Conservation (phyloP, 2,113 vertebrate species). For the Gallinago undulata region DNA sequence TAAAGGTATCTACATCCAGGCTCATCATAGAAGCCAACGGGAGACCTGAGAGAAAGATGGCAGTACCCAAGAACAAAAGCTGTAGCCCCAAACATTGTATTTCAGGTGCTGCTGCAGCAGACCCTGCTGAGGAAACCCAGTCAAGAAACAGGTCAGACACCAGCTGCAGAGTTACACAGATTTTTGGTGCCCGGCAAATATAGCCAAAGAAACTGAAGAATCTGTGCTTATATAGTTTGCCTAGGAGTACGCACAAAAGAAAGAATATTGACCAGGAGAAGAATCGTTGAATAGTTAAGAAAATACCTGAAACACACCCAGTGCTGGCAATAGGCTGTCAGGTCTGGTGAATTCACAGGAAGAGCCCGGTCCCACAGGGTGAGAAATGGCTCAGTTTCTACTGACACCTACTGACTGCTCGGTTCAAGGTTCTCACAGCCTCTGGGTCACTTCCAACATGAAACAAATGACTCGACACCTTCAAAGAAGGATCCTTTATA, state of each 20-base stretch:
- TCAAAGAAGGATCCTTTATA: not conserved
- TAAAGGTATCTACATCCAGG: not conserved
- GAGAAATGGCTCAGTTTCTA: not conserved
- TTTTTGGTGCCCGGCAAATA: not conserved
- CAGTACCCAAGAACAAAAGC: not conserved
- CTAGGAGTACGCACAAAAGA: no score
- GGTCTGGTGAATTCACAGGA: not conserved
- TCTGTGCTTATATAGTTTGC: not conserved
- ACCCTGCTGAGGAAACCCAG: not conserved
- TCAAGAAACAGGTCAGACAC: not conserved
- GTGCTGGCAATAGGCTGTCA: not conserved
- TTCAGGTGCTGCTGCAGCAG: not conserved
- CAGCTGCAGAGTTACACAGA: not conserved
- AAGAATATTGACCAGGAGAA: not conserved
- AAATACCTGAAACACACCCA: not conserved
- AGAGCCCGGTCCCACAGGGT: not conserved
- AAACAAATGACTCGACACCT: not conserved
- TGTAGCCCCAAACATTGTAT: not conserved
- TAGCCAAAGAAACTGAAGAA: not conserved
- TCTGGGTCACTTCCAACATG: not conserved
- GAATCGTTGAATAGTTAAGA: not conserved
- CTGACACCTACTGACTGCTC: conserved; percentile 22
- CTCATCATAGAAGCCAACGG: not conserved
- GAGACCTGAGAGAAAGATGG: not conserved
- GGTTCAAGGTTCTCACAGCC: not conserved